Evolutionary conservation across 2,888 invertebrate genomes (phyloP).

Genomic region (Thereva nobilitata): DNA sequence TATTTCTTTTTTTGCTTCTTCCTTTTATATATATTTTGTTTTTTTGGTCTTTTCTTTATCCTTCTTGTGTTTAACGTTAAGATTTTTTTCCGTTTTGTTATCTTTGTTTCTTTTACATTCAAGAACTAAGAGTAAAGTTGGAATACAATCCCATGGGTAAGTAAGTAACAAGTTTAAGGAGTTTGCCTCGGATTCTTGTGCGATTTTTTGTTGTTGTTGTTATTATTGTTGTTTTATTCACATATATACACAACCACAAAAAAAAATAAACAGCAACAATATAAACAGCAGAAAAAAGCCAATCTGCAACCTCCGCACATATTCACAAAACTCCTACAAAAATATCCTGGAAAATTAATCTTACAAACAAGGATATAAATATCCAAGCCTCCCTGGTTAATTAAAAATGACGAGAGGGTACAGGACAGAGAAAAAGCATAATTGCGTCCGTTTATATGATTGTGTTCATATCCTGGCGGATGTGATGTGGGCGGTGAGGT

Average conservation of each 20-base stretch:
- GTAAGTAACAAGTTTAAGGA: too few relatives aligned
- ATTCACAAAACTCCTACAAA: slow-evolving; percentile 10
- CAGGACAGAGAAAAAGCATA: slow-evolving; percentile 25
- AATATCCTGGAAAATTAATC: slow-evolving; percentile 39
- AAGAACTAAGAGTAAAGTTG: too few relatives aligned
- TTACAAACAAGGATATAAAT: slow-evolving; percentile 40
- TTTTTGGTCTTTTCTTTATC: not conserved
- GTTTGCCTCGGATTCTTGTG: too few relatives aligned
- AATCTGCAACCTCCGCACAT: not conserved
- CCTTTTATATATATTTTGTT: slow-evolving; percentile 15
- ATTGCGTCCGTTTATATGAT: slow-evolving; percentile 28
- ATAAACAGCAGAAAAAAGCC: not conserved
- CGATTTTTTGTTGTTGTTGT: too few relatives aligned
- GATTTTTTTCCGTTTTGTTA: too few relatives aligned
- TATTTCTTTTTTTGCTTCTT: slow-evolving; percentile 6
- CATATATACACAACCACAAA: too few relatives aligned
- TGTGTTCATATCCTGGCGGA: too few relatives aligned
- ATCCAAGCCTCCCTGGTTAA: slow-evolving; percentile 36
- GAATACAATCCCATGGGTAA: too few relatives aligned
- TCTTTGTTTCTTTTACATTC: too few relatives aligned
- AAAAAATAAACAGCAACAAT: too few relatives aligned
- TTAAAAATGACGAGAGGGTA: slow-evolving; percentile 38
- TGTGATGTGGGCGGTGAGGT: slow-evolving; percentile 2
- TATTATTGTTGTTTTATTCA: too few relatives aligned
- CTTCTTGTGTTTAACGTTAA: too few relatives aligned